phyloP scores from a whole-genome alignment of 2,888 invertebrate genomes.

The Auanema freiburgensis region DNA sequence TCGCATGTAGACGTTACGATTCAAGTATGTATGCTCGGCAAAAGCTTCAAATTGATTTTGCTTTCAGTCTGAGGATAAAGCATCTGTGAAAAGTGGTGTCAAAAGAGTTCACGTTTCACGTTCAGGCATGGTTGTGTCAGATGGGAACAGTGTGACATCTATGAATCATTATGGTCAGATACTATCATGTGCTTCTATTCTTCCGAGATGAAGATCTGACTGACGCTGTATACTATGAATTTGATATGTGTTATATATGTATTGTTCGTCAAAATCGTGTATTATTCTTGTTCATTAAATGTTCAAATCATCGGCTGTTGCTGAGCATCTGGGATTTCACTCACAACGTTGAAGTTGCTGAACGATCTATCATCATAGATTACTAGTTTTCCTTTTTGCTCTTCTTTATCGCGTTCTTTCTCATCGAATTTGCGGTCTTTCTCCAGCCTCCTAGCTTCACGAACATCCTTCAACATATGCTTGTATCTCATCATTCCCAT shows the following conservation, averaged over 20 bases:
- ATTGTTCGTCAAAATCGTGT: too few species aligned
- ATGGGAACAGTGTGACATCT: constrained; percentile 56
- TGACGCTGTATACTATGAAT: too few species aligned
- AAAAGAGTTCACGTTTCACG: constrained; percentile 60
- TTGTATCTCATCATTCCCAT: constrained; percentile 7
- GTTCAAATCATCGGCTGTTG: too few species aligned
- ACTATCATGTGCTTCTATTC: constrained; percentile 39
- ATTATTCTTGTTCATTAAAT: too few species aligned
- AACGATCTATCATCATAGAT: not conserved
- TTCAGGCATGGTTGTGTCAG: constrained; percentile 61
- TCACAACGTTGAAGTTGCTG: too few species aligned
- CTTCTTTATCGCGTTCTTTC: constrained; percentile 10
- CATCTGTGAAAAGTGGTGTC: constrained; percentile 55
- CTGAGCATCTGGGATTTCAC: too few species aligned
- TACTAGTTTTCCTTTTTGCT: not conserved
- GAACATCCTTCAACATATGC: constrained; percentile 14
- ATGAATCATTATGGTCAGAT: constrained; percentile 59
- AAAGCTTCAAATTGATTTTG: not conserved
- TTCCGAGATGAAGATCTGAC: not conserved
- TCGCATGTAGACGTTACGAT: constrained; percentile 66
- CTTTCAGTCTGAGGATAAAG: constrained; percentile 51
- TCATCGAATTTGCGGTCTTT: constrained; percentile 6
- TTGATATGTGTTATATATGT: too few species aligned
- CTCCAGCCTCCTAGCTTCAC: constrained; percentile 5
- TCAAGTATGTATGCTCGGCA: too few species aligned